Evolutionary conservation across 2,888 invertebrate genomes (phyloP).

Genomic region (Peribatodes rhomboidaria): DNA sequence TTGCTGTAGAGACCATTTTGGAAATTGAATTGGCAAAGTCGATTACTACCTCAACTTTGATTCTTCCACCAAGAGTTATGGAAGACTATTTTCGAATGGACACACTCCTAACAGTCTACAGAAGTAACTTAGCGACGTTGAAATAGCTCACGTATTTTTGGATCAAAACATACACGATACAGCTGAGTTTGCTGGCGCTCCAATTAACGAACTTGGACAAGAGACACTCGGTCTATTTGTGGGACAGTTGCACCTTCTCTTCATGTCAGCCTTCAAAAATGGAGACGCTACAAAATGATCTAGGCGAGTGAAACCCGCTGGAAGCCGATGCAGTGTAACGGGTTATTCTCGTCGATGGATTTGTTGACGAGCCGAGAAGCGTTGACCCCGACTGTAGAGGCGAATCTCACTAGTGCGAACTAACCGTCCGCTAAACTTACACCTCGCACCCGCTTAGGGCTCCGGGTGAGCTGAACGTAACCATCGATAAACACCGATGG

Average conservation of each 20-base stretch:
- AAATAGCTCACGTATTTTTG: slow-evolving; percentile 20
- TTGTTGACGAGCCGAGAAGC: slow-evolving; percentile 83
- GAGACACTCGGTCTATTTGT: slow-evolving; percentile 31
- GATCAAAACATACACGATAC: background rate
- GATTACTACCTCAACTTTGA: background rate
- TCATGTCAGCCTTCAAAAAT: slow-evolving; percentile 50
- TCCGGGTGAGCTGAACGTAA: slow-evolving; percentile 25
- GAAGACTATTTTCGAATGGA: background rate
- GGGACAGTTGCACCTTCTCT: slow-evolving; percentile 42
- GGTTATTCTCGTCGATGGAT: slow-evolving; percentile 85
- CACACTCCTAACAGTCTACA: background rate
- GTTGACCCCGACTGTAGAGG: slow-evolving; percentile 80
- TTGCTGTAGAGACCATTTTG: background rate
- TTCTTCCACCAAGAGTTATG: background rate
- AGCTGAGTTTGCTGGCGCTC: slow-evolving; percentile 4
- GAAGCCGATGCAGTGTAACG: slow-evolving; percentile 81
- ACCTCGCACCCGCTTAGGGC: slow-evolving; percentile 31
- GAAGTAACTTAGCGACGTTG: slow-evolving; percentile 3
- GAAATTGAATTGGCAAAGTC: slow-evolving; percentile 1
- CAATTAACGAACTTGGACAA: slow-evolving; percentile 31
- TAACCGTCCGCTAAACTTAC: slow-evolving; percentile 56
- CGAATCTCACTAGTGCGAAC: slow-evolving; percentile 72
- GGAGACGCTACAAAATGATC: slow-evolving; percentile 67
- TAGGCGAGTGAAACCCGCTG: slow-evolving; percentile 79
- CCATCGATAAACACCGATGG: slow-evolving; percentile 40